These are phyloP conservation scores for Trichacis sp. DNA, from an alignment of 2,888 invertebrate genomes.

Conservation along the genomic window DNA sequence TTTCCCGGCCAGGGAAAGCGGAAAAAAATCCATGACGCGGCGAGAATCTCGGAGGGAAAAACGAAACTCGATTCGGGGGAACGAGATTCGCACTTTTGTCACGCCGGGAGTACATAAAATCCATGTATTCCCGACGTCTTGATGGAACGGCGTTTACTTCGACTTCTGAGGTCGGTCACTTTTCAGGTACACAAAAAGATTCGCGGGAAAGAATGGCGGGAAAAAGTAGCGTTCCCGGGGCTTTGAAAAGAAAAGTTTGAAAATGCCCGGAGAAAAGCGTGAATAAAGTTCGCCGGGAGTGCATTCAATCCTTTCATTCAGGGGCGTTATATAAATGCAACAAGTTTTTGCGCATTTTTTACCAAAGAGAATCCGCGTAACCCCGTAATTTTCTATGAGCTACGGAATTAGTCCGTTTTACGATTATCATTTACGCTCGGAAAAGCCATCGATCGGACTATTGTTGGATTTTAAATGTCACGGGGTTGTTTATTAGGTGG, in stretches of 20 bases:
- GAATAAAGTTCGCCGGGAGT: not conserved
- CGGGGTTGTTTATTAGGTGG: no score
- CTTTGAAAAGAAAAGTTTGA: not conserved
- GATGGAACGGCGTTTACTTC: constrained; percentile 1
- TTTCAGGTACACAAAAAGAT: not conserved
- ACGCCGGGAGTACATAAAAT: constrained; percentile 1
- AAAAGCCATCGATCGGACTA: no score
- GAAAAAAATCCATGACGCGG: not conserved
- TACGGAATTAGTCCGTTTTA: not conserved
- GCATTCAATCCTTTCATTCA: not conserved
- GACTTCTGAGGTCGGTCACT: constrained; percentile 3
- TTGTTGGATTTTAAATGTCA: no score
- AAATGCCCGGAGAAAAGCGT: not conserved
- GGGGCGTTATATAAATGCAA: constrained; percentile 1
- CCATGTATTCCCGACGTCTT: constrained; percentile 5
- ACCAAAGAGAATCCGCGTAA: not conserved
- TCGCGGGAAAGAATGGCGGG: not conserved
- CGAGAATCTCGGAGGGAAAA: not conserved
- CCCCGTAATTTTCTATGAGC: not conserved
- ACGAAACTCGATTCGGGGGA: not conserved
- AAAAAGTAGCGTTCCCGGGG: not conserved
- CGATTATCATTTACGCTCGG: not conserved
- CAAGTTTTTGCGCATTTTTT: not conserved
- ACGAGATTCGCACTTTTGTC: constrained; percentile 1
- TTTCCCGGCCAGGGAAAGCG: not conserved